phyloP scores from a whole-genome alignment of 2,888 invertebrate species.

The Drosophila pegasa region DNA sequence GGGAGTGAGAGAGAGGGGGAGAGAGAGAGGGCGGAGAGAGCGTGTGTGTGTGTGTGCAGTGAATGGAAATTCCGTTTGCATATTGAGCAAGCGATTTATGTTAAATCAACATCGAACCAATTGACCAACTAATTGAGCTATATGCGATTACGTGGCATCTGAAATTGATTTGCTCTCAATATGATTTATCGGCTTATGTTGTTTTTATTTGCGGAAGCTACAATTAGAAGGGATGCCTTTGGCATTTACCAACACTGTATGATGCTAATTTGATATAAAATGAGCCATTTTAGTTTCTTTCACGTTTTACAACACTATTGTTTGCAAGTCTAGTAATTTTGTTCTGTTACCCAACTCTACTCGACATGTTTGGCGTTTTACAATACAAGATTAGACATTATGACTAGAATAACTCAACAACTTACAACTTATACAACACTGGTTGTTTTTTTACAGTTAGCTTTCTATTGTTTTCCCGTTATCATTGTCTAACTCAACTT shows the following conservation, averaged over 20 bases:
- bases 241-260: slow-evolving; percentile 1
- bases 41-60: background rate
- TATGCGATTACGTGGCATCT: slow-evolving; percentile 35
- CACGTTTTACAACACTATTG: background rate
- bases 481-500: slow-evolving; percentile 24
- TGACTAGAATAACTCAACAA: too few species aligned
- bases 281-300: too few species aligned
- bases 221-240: background rate
- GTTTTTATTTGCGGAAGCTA: background rate
- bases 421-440: slow-evolving; percentile 16
- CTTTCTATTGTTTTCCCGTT: too few species aligned
- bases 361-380: background rate
- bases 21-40: background rate
- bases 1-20: background rate
- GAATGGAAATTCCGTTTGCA: slow-evolving; percentile 29
- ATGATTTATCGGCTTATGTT: slow-evolving; percentile 31
- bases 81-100: slow-evolving; percentile 43
- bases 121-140: slow-evolving; percentile 55
- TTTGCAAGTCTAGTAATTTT: too few species aligned
- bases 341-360: too few species aligned
- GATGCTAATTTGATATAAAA: too few species aligned
- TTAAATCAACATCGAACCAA: slow-evolving; percentile 44
- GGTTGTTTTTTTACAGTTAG: background rate
- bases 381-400: background rate
- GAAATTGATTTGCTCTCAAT: slow-evolving; percentile 3